These are phyloP conservation scores for Leptopilina syphax DNA, from an alignment of 2,888 invertebrate genomes.

Conservation along the genomic window DNA sequence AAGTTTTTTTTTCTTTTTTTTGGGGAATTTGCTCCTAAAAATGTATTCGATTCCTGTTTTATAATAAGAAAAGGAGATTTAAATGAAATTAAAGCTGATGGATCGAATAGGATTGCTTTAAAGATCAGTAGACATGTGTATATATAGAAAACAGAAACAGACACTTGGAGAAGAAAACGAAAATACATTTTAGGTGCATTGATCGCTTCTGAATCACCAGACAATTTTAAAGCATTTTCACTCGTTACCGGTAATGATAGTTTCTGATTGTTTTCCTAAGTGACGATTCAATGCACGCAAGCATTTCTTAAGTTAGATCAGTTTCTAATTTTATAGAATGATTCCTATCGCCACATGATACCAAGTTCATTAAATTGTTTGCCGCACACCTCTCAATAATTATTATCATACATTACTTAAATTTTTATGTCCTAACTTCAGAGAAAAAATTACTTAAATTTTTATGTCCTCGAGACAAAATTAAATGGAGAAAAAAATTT, in stretches of 20 bases:
- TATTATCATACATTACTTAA: too few relatives aligned
- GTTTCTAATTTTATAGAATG: slow-evolving; percentile 66
- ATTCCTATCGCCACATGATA: slow-evolving; percentile 46
- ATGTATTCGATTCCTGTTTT: too few relatives aligned
- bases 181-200: slow-evolving; percentile 29
- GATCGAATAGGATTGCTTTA: not conserved
- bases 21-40: too few relatives aligned
- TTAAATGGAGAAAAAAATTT: too few relatives aligned
- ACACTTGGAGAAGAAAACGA: slow-evolving; percentile 21
- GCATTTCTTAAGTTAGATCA: slow-evolving; percentile 61
- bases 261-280: slow-evolving; percentile 24
- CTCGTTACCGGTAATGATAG: slow-evolving; percentile 1
- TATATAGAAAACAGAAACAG: not conserved
- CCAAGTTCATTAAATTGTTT: not conserved
- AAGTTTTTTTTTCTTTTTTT: too few relatives aligned
- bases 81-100: too few relatives aligned
- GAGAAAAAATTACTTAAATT: too few relatives aligned
- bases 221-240: slow-evolving; percentile 6
- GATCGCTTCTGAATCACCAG: slow-evolving; percentile 35
- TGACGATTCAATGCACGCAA: not conserved
- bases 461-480: too few relatives aligned
- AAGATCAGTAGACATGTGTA: not conserved
- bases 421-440: too few relatives aligned
- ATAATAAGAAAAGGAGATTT: too few relatives aligned
- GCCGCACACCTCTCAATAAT: not conserved